phyloP scores from a whole-genome alignment of 1,140 invertebrate species.

The Bombus waltoni region DNA sequence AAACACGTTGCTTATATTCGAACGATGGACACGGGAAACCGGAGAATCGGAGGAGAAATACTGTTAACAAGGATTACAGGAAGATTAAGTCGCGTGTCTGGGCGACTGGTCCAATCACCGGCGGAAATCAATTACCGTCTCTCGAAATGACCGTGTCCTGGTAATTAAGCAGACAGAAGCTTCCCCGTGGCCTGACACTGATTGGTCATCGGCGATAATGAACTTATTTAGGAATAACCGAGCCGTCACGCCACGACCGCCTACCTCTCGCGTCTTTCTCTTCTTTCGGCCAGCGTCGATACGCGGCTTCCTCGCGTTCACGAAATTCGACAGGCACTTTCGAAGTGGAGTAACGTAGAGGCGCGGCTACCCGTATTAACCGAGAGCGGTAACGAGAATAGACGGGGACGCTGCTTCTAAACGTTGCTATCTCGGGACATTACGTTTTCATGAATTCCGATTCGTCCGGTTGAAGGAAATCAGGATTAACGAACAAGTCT shows the following conservation, averaged over 20 bases:
- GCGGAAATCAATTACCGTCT: conserved; percentile 52
- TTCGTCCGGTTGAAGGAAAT: conserved; percentile 33
- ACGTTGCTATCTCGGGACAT: conserved; percentile 40
- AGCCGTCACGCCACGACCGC: background rate
- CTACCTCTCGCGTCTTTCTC: background rate
- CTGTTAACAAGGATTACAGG: background rate
- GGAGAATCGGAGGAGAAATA: background rate
- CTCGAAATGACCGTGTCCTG: conserved; percentile 24
- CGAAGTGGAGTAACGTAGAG: background rate
- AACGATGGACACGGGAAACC: background rate
- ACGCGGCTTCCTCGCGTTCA: background rate
- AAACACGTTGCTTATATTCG: too few relatives aligned
- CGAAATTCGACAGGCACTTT: conserved; percentile 16
- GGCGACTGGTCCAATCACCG: conserved; percentile 42
- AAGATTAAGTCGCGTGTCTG: conserved; percentile 10
- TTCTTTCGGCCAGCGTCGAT: background rate
- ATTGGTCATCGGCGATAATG: conserved; percentile 39
- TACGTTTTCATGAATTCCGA: conserved; percentile 50
- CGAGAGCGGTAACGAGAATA: background rate
- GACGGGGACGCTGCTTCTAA: conserved; percentile 9
- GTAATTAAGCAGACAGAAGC: conserved; percentile 43
- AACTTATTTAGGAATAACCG: conserved; percentile 34
- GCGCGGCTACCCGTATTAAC: conserved; percentile 37
- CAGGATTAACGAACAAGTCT: conserved; percentile 38
- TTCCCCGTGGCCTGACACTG: conserved; percentile 13